Base-by-base conservation (phyloP, 2,797 vertebrate genomes). In the Leuciscus waleckii region DNA sequence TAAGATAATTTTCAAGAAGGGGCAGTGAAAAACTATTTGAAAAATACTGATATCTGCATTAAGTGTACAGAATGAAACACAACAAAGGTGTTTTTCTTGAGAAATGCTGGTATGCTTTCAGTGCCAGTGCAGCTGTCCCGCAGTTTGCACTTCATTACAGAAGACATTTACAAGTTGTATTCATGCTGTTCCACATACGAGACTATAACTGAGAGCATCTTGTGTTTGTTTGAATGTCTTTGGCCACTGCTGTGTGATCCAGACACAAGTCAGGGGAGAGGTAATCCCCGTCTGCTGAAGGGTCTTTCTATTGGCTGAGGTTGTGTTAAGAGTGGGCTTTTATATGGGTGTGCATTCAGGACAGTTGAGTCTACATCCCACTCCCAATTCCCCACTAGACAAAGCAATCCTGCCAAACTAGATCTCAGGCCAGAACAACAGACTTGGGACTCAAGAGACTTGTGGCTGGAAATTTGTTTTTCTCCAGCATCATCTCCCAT, bases 251-350 rank as follows among this genome's bases (percentile, higher is more conserved):
- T 86, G 46, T 79, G 70, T 86, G 81, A 88, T 85, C 79, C 86
- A 90, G 87, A 86, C 88, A 84, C 69, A 87, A 87, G 37, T 58
- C 21, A 88, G 83, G 87, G 89, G 84, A 85, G 89, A 87, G 17
- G 39, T 56, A 89, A 92, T 82, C 83, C 78, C 84, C 84, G 86
- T 89, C 89, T 89, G 75, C 74, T 78, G 71, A 82, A 80, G 80
- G 75, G 82, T 70, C 39, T 85, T 39, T 85, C 70, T 76, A 86
- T 83, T 90, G 84, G 87, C 73, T 78, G 37, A 70, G 56, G 61
- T 39, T 29, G 67, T 56, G 32, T 21, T 71, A 29, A 21, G 35
- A 81, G n/a, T 56, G 35, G 65, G 17, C 26, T 61, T 32, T 26
- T 13, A 73, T 87, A 29, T 86, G 41, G 26, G 63, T 84, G 54